phyloP scores from a whole-genome alignment of 2,113 vertebrate species.

The Eulacestoma nigropectus region DNA sequence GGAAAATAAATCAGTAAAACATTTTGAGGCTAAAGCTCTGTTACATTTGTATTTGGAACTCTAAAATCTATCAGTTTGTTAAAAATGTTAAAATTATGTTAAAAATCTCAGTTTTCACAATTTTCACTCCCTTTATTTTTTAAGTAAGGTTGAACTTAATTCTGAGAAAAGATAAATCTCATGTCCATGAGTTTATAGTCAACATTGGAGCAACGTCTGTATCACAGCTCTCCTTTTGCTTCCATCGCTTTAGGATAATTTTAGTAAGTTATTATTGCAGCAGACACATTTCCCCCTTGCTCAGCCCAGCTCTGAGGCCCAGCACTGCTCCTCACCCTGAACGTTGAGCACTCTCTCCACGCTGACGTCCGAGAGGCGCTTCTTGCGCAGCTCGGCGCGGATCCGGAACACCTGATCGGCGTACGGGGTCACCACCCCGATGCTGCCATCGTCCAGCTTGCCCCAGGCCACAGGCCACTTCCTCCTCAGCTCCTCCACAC shows the following conservation, averaged over 20 bases:
- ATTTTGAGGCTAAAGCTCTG: background rate
- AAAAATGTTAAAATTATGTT: background rate
- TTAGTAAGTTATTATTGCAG: background rate
- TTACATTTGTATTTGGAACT: background rate
- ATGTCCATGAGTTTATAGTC: background rate
- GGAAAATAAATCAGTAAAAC: background rate
- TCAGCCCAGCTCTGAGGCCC: background rate
- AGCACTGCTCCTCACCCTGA: slow-evolving; percentile 82
- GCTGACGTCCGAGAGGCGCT: slow-evolving; percentile 95
- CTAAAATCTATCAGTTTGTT: background rate
- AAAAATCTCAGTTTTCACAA: background rate
- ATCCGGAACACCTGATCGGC: slow-evolving; percentile 97
- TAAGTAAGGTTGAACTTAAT: background rate
- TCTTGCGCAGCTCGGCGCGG: slow-evolving; percentile 94
- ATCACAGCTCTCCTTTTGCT: background rate
- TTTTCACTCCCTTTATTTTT: background rate
- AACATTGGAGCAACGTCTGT: background rate
- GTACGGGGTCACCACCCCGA: slow-evolving; percentile 96
- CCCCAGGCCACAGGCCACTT: slow-evolving; percentile 99
- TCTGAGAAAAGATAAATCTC: background rate
- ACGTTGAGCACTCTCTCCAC: slow-evolving; percentile 97
- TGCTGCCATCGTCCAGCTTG: slow-evolving; percentile 95
- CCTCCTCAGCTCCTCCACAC: slow-evolving; percentile 93
- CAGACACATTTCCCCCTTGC: background rate
- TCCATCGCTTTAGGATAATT: rapidly evolving